Evolutionary conservation across 1,140 invertebrate species (phyloP).

Genomic region (Lordiphosa mommai): DNA sequence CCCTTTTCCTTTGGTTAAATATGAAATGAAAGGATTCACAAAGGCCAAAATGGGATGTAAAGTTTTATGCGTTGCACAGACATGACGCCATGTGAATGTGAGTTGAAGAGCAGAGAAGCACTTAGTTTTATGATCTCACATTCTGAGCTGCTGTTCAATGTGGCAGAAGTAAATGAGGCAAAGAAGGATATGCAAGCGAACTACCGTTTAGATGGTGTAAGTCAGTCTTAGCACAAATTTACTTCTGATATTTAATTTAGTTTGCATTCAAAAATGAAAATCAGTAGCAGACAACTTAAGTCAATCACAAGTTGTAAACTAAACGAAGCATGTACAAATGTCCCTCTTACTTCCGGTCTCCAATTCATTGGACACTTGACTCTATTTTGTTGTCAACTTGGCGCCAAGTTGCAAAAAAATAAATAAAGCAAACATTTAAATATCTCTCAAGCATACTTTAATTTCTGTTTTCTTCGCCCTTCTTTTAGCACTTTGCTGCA

Average conservation of each 20-base stretch:
- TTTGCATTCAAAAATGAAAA: conserved; percentile 19
- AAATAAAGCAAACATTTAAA: conserved; percentile 33
- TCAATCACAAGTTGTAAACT: conserved; percentile 44
- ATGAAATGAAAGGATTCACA: conserved; percentile 59
- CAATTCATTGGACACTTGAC: not conserved
- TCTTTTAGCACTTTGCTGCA: conserved; percentile 33
- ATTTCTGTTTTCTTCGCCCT: not conserved
- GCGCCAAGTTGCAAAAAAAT: not conserved
- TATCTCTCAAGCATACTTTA: conserved; percentile 20
- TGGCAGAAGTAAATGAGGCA: conserved; percentile 28
- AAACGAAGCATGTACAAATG: conserved; percentile 3
- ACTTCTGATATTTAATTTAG: not conserved
- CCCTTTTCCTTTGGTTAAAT: conserved; percentile 42
- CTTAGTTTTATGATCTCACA: conserved; percentile 48
- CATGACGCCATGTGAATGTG: conserved; percentile 24
- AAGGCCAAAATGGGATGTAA: conserved; percentile 29
- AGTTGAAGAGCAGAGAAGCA: conserved; percentile 40
- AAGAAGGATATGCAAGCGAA: not conserved
- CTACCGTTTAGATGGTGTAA: not conserved
- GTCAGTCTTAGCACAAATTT: not conserved
- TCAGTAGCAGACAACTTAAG: too few species aligned
- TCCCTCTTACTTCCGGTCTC: not conserved
- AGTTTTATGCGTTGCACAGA: conserved; percentile 9
- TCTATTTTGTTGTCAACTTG: not conserved
- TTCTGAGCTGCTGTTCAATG: conserved; percentile 48